Evolutionary conservation across 2,113 vertebrate genomes (phyloP).

Genomic region (Oryzias melastigma): DNA sequence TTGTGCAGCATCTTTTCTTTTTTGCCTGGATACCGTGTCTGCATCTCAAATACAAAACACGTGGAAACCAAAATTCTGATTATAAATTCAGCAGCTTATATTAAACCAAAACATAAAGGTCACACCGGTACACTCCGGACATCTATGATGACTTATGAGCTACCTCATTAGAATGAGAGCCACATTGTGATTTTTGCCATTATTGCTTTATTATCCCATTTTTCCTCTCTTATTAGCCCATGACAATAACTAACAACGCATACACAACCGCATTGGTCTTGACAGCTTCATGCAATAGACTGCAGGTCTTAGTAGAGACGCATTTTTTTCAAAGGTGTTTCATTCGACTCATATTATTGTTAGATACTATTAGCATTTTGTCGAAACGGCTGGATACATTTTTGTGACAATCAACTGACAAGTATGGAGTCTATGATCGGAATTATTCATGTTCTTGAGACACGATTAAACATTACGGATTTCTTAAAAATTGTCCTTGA

Average conservation of each 20-base stretch:
- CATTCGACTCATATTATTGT: conserved; percentile 48
- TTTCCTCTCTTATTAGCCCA: conserved; percentile 29
- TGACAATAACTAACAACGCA: conserved; percentile 31
- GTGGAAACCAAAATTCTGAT: conserved; percentile 18
- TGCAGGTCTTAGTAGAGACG: conserved; percentile 20
- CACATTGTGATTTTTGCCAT: conserved; percentile 28
- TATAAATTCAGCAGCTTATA: conserved; percentile 22
- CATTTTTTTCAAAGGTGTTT: conserved; percentile 26
- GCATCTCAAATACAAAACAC: conserved; percentile 15
- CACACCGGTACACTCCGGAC: conserved; percentile 21
- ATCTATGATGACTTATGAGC: conserved; percentile 36
- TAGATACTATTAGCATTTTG: conserved; percentile 59
- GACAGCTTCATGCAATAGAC: conserved; percentile 55
- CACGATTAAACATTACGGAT: conserved; percentile 25
- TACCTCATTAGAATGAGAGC: conserved; percentile 47
- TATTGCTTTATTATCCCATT: conserved; percentile 36
- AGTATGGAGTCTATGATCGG: conserved; percentile 48
- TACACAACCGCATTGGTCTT: conserved; percentile 22
- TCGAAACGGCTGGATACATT: conserved; percentile 58
- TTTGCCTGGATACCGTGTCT: conserved; percentile 16
- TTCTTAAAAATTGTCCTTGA: conserved; percentile 29
- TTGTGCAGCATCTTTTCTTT: neutral
- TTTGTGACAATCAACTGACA: conserved; percentile 56
- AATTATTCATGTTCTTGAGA: conserved; percentile 42
- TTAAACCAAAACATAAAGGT: conserved; percentile 28